Conservation (phyloP, 2,113 vertebrate species). For the Myotis davidii region DNA sequence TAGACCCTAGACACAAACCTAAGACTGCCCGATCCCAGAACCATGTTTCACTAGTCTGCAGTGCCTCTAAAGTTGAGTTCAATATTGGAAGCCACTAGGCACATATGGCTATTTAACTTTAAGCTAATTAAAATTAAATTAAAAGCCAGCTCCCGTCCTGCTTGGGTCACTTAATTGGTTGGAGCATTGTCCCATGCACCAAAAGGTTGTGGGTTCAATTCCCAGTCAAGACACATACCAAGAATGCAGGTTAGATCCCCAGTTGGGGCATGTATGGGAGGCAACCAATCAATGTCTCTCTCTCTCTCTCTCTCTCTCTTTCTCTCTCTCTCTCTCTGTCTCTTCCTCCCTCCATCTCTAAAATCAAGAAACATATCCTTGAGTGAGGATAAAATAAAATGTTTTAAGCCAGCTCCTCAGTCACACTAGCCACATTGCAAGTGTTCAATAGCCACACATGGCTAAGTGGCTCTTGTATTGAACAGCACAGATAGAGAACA, state of each 20-base stretch:
- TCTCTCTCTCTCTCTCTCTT: not conserved
- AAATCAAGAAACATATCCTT: not conserved
- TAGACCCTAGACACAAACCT: not conserved
- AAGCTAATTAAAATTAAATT: not conserved
- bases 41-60: not conserved
- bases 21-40: not conserved
- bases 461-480: not conserved
- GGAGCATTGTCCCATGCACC: not conserved
- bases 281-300: not conserved
- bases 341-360: not conserved
- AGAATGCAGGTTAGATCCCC: not conserved
- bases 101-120: constrained; percentile 5
- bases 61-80: not conserved
- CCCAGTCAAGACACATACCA: not conserved
- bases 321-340: too few species aligned
- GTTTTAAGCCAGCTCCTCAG: not conserved
- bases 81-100: not conserved
- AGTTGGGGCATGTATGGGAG: not conserved
- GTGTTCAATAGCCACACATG: not conserved
- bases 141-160: not conserved
- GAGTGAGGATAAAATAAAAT: not conserved
- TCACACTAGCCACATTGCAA: not conserved
- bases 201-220: not conserved
- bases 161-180: not conserved
- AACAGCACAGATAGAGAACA: not conserved